Percentiles rank a stretch among this genome's conserved stretches.
Evolutionary conservation across 2,888 invertebrate genomes (phyloP).

Genomic region (Cotesia congregata): DNA sequence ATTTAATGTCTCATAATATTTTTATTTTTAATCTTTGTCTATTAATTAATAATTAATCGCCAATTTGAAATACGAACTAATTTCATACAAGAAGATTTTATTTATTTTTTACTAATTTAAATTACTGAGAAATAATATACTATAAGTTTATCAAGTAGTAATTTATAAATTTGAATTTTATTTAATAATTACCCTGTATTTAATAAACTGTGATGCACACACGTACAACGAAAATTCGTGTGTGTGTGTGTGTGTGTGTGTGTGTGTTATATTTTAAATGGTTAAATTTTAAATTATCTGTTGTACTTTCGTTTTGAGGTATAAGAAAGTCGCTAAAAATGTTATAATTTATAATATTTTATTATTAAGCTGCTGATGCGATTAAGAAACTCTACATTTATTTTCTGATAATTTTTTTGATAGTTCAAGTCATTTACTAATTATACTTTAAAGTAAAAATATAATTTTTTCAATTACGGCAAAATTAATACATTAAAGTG

Average conservation of each 20-base stretch:
- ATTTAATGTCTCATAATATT: background rate
- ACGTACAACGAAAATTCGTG: background rate
- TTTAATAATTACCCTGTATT: constrained; percentile 15
- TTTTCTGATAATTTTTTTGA: no score
- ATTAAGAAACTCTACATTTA: no score
- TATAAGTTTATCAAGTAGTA: background rate
- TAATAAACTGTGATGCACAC: background rate
- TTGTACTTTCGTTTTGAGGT: background rate
- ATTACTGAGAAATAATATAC: no score
- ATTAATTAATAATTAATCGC: no score
- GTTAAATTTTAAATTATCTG: background rate
- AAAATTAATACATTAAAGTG: background rate
- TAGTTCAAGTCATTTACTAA: no score
- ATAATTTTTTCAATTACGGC: no score
- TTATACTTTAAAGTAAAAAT: no score
- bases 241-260: background rate
- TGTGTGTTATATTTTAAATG: background rate
- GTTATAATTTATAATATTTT: background rate
- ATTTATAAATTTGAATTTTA: background rate
- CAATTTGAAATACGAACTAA: no score
- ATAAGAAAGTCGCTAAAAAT: background rate
- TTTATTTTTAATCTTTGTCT: background rate
- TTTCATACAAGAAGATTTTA: no score
- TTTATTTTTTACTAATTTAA: no score
- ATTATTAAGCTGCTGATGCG: background rate